Percentiles rank a stretch among this genome's conserved stretches.
phyloP scores from a whole-genome alignment of 2,113 vertebrate genomes.

The Indicator maculatus region DNA sequence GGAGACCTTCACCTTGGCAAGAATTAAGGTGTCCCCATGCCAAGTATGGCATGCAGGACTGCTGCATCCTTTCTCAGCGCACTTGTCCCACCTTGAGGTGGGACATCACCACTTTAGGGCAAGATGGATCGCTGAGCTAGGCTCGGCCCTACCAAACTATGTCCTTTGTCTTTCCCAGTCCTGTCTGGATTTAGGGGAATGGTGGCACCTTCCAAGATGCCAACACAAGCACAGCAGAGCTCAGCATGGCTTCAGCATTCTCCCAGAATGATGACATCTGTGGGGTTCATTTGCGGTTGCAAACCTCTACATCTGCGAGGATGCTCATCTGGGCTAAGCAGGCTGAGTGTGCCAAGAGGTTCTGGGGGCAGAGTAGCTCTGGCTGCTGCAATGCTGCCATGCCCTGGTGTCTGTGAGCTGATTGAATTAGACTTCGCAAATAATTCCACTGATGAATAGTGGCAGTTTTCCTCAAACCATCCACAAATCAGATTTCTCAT shows the following conservation, averaged over 20 bases:
- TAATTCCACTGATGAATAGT: conserved; percentile 53
- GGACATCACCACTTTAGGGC: fast-evolving
- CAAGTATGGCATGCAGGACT: fast-evolving
- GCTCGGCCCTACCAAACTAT: neutral
- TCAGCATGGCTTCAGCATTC: neutral
- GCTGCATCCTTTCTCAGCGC: neutral
- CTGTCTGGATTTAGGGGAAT: fast-evolving
- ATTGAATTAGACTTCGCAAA: conserved; percentile 42
- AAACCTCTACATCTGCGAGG: neutral
- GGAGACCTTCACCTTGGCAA: neutral
- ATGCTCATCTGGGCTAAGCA: neutral
- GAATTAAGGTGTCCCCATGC: neutral
- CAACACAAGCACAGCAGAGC: neutral
- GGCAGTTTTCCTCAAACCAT: conserved; percentile 55
- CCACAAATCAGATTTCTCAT: conserved; percentile 60
- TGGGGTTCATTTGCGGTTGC: neutral
- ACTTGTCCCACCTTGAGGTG: neutral
- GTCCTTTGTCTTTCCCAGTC: neutral
- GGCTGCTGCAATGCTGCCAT: neutral
- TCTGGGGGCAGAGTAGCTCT: neutral
- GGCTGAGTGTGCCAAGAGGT: neutral
- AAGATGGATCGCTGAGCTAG: neutral
- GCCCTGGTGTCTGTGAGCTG: neutral
- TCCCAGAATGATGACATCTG: neutral
- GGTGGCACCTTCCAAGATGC: neutral